Conservation (phyloP, 2,888 invertebrate genomes). For the Tupiocoris notatus region DNA sequence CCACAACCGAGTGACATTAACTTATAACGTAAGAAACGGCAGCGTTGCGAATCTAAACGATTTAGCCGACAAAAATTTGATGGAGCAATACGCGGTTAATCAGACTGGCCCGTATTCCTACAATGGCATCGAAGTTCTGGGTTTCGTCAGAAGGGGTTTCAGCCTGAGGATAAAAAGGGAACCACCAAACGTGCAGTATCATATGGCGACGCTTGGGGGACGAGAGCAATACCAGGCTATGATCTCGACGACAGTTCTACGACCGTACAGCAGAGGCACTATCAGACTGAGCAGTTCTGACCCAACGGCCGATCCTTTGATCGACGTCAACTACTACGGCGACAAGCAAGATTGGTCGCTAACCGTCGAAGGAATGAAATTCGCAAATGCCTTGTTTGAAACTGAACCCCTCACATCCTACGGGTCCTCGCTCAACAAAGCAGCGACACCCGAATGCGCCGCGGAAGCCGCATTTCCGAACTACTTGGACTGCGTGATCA, state of each 20-base stretch:
- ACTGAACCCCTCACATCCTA: slow-evolving; percentile 62
- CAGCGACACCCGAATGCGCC: slow-evolving; percentile 54
- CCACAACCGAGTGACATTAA: slow-evolving; percentile 43
- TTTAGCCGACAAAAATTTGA: not conserved
- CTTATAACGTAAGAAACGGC: slow-evolving; percentile 1
- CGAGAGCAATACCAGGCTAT: not conserved
- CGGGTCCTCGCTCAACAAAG: slow-evolving; percentile 54
- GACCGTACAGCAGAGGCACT: slow-evolving; percentile 64
- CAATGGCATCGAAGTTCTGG: slow-evolving; percentile 21
- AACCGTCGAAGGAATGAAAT: slow-evolving; percentile 61
- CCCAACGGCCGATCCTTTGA: slow-evolving; percentile 63
- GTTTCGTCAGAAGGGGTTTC: slow-evolving; percentile 3
- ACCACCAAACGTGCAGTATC: slow-evolving; percentile 25
- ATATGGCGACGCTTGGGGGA: not conserved
- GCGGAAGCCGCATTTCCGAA: slow-evolving; percentile 59
- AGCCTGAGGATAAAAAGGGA: not conserved
- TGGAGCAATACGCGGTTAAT: slow-evolving; percentile 5
- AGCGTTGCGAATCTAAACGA: not conserved
- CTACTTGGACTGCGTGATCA: slow-evolving; percentile 70
- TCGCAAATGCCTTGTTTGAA: slow-evolving; percentile 59
- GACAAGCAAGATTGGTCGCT: slow-evolving; percentile 64
- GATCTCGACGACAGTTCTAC: not conserved
- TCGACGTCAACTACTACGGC: slow-evolving; percentile 67
- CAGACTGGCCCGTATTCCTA: slow-evolving; percentile 16
- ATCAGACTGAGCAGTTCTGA: slow-evolving; percentile 64